phyloP scores from a whole-genome alignment of 2,888 invertebrate genomes.

The Leucoma salicis region DNA sequence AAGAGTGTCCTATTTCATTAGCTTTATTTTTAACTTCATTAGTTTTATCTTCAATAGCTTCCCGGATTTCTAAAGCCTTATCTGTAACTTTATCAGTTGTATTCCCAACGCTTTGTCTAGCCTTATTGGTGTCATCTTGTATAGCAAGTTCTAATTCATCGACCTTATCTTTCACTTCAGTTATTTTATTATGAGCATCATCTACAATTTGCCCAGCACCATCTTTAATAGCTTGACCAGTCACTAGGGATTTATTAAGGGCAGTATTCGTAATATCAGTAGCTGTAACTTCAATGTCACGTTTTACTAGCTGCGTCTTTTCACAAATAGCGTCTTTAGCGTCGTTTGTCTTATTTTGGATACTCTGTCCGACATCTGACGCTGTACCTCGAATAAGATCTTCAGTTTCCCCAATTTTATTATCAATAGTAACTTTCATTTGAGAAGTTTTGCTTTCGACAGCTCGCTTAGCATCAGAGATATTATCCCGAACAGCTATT shows the following conservation, averaged over 20 bases:
- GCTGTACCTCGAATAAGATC: slow-evolving; percentile 36
- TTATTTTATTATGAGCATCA: neutral
- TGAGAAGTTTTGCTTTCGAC: slow-evolving; percentile 36
- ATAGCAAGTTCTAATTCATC: neutral
- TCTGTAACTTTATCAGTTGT: slow-evolving; percentile 29
- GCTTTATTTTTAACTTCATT: slow-evolving; percentile 20
- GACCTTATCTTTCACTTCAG: neutral
- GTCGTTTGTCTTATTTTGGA: slow-evolving; percentile 40
- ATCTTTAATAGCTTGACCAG: slow-evolving; percentile 31
- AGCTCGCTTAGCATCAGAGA: slow-evolving; percentile 38
- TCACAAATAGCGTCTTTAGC: slow-evolving; percentile 35
- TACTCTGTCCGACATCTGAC: slow-evolving; percentile 31
- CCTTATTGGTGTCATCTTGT: slow-evolving; percentile 12
- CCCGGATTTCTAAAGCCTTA: slow-evolving; percentile 20
- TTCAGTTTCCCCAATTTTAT: slow-evolving; percentile 35
- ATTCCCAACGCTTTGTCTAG: slow-evolving; percentile 10
- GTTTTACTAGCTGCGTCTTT: slow-evolving; percentile 38
- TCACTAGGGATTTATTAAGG: slow-evolving; percentile 30
- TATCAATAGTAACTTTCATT: slow-evolving; percentile 40
- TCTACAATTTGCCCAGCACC: slow-evolving; percentile 16
- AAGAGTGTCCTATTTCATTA: slow-evolving; percentile 24
- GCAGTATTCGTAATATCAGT: slow-evolving; percentile 39
- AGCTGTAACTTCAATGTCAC: slow-evolving; percentile 41
- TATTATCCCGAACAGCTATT: slow-evolving; percentile 41
- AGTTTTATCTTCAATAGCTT: slow-evolving; percentile 40